These are phyloP conservation scores for Chalcis sispes DNA, from an alignment of 2,888 invertebrate genomes.

Conservation along the genomic window DNA sequence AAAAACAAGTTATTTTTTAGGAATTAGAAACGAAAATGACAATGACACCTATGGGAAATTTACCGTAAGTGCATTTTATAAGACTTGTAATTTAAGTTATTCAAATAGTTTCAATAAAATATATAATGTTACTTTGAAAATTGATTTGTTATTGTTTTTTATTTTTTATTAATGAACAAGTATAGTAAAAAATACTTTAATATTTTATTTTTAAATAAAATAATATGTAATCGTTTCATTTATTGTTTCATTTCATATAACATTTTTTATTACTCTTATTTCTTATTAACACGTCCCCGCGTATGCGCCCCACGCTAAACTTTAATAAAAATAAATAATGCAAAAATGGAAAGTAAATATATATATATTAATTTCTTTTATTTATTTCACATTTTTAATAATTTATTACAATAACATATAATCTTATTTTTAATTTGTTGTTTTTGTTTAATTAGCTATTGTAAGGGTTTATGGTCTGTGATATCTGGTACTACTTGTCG, in stretches of 20 bases:
- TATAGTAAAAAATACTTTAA: too few relatives aligned
- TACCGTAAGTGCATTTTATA: conserved; percentile 66
- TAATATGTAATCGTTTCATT: too few relatives aligned
- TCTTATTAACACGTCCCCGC: too few relatives aligned
- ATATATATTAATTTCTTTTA: not conserved
- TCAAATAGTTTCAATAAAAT: conserved; percentile 14
- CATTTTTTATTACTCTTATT: too few relatives aligned
- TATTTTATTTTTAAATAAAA: too few relatives aligned
- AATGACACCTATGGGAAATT: conserved; percentile 64
- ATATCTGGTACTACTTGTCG: conserved; percentile 74
- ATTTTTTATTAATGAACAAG: too few relatives aligned
- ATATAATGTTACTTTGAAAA: not conserved
- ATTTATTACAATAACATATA: not conserved
- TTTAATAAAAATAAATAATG: too few relatives aligned
- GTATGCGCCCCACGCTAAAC: too few relatives aligned
- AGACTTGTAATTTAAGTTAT: conserved; percentile 35
- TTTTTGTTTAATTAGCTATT: conserved; percentile 65
- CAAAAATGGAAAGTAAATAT: not conserved
- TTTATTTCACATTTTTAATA: not conserved
- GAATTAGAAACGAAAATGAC: conserved; percentile 62
- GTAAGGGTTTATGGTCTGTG: conserved; percentile 73
- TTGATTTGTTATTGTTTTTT: not conserved
- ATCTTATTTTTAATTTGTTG: conserved; percentile 12
- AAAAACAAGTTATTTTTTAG: not conserved
- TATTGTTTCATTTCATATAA: too few relatives aligned